A percentile compares a stretch with the other conserved stretches of the same genome.
These are phyloP conservation scores for Drosophila colorata DNA, from an alignment of 2,888 invertebrate genomes.

Conservation along the genomic window DNA sequence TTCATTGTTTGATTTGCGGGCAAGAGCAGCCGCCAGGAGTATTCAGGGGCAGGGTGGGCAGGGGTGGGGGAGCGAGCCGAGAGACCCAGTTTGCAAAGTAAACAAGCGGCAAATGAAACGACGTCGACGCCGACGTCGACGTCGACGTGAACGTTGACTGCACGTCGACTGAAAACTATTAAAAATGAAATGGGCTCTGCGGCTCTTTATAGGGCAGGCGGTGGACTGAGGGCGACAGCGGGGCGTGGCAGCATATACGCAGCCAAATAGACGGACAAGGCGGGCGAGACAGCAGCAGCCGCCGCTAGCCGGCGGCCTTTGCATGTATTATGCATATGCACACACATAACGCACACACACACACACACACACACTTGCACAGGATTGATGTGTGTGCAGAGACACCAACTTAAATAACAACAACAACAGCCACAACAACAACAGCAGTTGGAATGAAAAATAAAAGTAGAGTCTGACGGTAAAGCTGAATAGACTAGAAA, in stretches of 20 bases:
- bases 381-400: slow-evolving; percentile 51
- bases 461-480: slow-evolving; percentile 3
- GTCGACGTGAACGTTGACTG: slow-evolving; percentile 14
- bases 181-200: slow-evolving; percentile 69
- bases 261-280: slow-evolving; percentile 26
- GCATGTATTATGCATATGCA: slow-evolving; percentile 69
- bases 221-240: too few relatives aligned
- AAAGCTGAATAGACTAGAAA: slow-evolving; percentile 3
- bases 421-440: slow-evolving; percentile 26
- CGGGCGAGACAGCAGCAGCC: slow-evolving; percentile 27
- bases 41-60: not conserved
- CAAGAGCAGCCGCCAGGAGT: slow-evolving; percentile 1
- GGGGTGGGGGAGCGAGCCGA: slow-evolving; percentile 5
- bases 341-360: slow-evolving; percentile 27
- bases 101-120: slow-evolving; percentile 77
- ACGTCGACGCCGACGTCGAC: slow-evolving; percentile 40
- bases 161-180: slow-evolving; percentile 71
- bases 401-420: slow-evolving; percentile 51
- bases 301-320: slow-evolving; percentile 48
- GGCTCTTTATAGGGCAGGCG: slow-evolving; percentile 16
- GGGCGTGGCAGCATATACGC: slow-evolving; percentile 14
- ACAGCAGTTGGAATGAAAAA: slow-evolving; percentile 3
- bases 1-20: slow-evolving; percentile 67
- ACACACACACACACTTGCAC: slow-evolving; percentile 19
- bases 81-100: slow-evolving; percentile 76